A percentile compares a stretch with the other conserved stretches of the same genome.
Evolutionary conservation across 2,113 vertebrate species (phyloP).

Genomic region (Meleagris gallopavo): DNA sequence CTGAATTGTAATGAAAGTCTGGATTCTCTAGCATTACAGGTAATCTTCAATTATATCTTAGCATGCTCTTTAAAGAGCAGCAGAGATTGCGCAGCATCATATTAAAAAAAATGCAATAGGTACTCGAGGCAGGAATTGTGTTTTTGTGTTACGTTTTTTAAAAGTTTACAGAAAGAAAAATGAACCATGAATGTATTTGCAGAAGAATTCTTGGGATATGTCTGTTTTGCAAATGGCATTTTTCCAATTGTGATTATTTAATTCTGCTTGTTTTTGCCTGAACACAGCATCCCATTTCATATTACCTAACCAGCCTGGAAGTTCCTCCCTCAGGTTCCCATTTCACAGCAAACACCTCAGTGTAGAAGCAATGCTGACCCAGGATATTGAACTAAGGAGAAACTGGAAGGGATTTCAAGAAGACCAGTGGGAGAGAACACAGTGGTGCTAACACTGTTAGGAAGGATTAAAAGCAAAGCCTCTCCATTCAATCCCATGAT

Average conservation of each 20-base stretch:
- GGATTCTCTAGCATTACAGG: not conserved
- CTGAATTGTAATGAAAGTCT: conserved; percentile 40
- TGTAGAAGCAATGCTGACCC: accelerated
- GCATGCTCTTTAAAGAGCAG: not conserved
- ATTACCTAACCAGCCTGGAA: not conserved
- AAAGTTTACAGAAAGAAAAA: not conserved
- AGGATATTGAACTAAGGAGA: not conserved
- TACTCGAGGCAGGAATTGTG: not conserved
- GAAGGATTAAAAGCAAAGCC: not conserved
- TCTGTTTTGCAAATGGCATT: not conserved
- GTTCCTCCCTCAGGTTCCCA: not conserved
- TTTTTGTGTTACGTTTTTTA: not conserved
- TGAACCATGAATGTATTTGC: not conserved
- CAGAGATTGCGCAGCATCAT: not conserved
- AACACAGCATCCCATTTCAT: not conserved
- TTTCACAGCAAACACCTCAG: not conserved
- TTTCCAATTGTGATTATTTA: accelerated
- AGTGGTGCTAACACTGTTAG: not conserved
- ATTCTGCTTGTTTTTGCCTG: not conserved
- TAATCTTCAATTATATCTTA: not conserved
- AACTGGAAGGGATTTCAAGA: not conserved
- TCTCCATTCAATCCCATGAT: not conserved
- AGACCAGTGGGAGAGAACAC: not conserved
- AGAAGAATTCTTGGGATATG: not conserved
- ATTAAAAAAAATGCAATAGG: not conserved